These are phyloP conservation scores for Agonopterix alstromeriana DNA, from an alignment of 2,888 invertebrate genomes.

Conservation along the genomic window DNA sequence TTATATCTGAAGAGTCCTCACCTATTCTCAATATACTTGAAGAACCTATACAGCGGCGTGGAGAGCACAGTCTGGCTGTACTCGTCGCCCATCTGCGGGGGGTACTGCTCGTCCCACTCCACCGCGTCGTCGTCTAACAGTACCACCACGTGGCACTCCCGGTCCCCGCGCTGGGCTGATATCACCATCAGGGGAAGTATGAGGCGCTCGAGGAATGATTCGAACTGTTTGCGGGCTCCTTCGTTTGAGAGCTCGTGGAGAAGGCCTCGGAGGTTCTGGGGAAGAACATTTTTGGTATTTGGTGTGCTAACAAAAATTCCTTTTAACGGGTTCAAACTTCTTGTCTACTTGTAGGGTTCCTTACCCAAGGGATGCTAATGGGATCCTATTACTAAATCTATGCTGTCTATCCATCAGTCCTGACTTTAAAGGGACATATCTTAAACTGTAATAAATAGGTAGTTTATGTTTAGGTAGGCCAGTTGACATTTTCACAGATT, in stretches of 20 bases:
- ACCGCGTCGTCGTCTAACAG: slow-evolving; percentile 95
- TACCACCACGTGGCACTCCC: slow-evolving; percentile 97
- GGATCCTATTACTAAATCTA: too few relatives aligned
- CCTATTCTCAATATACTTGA: slow-evolving; percentile 98
- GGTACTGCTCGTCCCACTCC: slow-evolving; percentile 99
- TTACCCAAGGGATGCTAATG: too few relatives aligned
- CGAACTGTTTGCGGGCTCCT: slow-evolving; percentile 98
- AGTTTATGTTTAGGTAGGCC: too few relatives aligned
- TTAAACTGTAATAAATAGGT: too few relatives aligned
- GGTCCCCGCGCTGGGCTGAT: slow-evolving; percentile 91
- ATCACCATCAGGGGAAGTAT: slow-evolving; percentile 98
- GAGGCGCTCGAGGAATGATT: slow-evolving; percentile 94
- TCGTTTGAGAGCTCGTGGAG: slow-evolving; percentile 99
- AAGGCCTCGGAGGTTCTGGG: slow-evolving; percentile 94
- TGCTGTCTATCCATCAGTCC: too few relatives aligned
- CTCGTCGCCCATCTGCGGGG: slow-evolving; percentile 99
- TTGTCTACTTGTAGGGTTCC: too few relatives aligned
- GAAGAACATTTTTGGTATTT: not conserved
- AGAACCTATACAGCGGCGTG: slow-evolving; percentile 97
- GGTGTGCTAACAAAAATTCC: too few relatives aligned
- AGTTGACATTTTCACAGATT: too few relatives aligned
- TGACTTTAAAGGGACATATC: too few relatives aligned
- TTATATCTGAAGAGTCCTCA: slow-evolving; percentile 11
- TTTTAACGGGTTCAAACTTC: too few relatives aligned
- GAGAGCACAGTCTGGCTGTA: slow-evolving; percentile 98